Conservation (phyloP, 2,113 vertebrate species). For the Protobothrops flavoviridis region DNA sequence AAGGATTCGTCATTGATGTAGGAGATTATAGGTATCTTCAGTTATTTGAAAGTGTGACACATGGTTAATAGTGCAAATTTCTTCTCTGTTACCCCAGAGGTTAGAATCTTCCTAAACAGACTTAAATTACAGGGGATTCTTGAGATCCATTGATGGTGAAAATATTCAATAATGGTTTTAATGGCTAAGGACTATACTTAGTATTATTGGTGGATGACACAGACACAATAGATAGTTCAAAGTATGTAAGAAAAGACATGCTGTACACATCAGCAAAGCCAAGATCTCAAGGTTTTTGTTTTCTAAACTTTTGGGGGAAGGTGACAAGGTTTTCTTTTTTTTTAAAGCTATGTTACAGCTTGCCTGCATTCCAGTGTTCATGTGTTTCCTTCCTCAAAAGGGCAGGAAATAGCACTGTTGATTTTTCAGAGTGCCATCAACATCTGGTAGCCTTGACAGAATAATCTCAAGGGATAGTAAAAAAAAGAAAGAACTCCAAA, state of each 20-base stretch:
- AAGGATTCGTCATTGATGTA: background rate
- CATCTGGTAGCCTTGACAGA: background rate
- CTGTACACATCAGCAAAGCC: background rate
- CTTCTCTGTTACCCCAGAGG: background rate
- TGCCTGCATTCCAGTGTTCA: background rate
- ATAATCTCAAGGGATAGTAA: background rate
- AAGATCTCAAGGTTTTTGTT: background rate
- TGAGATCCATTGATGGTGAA: background rate
- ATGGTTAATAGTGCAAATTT: background rate
- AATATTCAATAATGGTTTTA: background rate
- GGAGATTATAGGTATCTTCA: background rate
- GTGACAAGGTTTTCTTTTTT: background rate
- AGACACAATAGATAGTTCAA: background rate
- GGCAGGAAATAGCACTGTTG: background rate
- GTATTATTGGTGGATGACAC: background rate
- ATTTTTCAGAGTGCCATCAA: background rate
- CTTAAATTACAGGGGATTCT: background rate
- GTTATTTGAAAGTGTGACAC: background rate
- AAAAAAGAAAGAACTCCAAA: background rate
- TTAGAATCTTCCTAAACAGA: background rate
- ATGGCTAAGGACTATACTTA: background rate
- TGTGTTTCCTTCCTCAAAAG: background rate
- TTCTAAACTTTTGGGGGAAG: background rate
- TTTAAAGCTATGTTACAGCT: background rate
- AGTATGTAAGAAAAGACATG: background rate